These are phyloP conservation scores for Serilophus lunatus DNA, from an alignment of 2,113 vertebrate genomes.

Conservation along the genomic window DNA sequence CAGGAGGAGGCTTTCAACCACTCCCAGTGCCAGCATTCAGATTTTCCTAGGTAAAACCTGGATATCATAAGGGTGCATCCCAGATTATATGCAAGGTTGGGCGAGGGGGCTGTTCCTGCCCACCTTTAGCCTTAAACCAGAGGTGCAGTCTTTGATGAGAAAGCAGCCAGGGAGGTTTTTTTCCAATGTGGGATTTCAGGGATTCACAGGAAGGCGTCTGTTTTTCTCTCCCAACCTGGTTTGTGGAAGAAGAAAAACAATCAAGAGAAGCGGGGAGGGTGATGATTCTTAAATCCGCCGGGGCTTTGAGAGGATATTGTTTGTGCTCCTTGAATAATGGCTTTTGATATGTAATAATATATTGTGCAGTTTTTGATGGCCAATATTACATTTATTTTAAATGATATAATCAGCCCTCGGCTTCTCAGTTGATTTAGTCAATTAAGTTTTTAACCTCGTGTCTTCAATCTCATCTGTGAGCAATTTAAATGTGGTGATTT, in stretches of 20 bases:
- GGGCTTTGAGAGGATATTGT: constrained; percentile 55
- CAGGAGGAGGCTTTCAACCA: rapidly evolving
- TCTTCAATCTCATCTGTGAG: constrained; percentile 59
- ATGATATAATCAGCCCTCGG: constrained; percentile 58
- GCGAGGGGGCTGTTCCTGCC: background rate
- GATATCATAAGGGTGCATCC: rapidly evolving
- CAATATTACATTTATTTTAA: constrained; percentile 60
- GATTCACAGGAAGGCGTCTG: rapidly evolving
- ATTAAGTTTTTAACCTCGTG: constrained; percentile 73
- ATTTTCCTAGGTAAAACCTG: background rate
- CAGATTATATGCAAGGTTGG: rapidly evolving
- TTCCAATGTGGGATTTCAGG: rapidly evolving
- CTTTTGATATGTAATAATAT: constrained; percentile 61
- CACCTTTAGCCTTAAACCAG: background rate
- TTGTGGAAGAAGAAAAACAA: constrained; percentile 3
- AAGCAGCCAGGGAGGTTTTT: background rate
- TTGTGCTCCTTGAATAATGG: constrained; percentile 63
- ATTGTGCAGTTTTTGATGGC: constrained; percentile 45
- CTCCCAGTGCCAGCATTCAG: background rate
- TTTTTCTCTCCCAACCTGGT: background rate
- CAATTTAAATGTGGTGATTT: constrained; percentile 63
- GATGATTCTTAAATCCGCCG: background rate
- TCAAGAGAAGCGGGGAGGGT: background rate
- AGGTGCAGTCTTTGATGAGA: background rate
- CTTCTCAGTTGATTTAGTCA: constrained; percentile 61